Percentiles rank a stretch among this genome's conserved stretches.
Evolutionary conservation across 2,113 vertebrate species (phyloP).

Genomic region (Notiomystis cincta): DNA sequence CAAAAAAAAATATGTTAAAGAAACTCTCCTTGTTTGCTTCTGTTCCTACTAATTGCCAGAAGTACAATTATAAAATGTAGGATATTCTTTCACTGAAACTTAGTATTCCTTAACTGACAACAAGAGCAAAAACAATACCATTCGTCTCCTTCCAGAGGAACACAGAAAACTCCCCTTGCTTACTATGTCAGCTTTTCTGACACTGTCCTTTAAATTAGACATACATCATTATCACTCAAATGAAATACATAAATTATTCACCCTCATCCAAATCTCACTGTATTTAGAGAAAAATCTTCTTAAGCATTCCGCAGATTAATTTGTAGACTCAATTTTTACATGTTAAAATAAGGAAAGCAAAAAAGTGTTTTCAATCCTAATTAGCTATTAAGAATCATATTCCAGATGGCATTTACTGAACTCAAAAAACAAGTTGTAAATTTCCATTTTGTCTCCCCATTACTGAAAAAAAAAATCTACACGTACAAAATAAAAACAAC

Average conservation of each 20-base stretch:
- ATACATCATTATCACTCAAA: neutral
- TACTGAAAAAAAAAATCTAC: neutral
- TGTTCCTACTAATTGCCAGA: neutral
- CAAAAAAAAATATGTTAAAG: neutral
- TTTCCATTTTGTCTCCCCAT: conserved; percentile 9
- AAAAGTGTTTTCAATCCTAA: neutral
- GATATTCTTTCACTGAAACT: neutral
- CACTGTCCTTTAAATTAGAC: neutral
- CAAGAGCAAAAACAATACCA: neutral
- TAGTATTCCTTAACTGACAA: neutral
- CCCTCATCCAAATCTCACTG: neutral
- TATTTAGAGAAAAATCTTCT: neutral
- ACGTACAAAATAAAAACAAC: conserved; percentile 14
- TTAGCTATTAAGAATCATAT: neutral
- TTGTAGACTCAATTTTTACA: neutral
- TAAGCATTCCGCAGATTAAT: neutral
- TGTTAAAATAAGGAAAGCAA: neutral
- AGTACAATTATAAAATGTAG: neutral
- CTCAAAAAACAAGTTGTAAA: neutral
- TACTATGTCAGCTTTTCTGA: neutral
- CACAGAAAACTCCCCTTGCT: neutral
- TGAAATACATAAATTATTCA: neutral
- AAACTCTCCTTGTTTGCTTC: neutral
- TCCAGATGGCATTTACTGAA: neutral
- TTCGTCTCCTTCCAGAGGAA: neutral